Percentiles rank a stretch among this genome's conserved stretches.
Evolutionary conservation across 2,113 vertebrate species (phyloP).

Genomic region (Anhinga rufa): DNA sequence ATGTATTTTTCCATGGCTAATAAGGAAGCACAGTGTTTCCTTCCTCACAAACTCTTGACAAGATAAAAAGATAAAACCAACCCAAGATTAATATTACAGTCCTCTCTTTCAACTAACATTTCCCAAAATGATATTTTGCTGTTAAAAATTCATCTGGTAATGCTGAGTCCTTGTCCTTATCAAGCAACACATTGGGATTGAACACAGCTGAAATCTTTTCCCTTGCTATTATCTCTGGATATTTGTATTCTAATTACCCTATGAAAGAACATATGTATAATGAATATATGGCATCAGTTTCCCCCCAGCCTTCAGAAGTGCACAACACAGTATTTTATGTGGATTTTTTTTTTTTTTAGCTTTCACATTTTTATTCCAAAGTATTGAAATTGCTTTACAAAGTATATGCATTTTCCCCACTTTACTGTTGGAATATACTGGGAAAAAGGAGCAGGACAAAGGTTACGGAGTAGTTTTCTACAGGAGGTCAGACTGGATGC

Average conservation of each 20-base stretch:
- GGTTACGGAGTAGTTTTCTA: not conserved
- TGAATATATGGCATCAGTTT: not conserved
- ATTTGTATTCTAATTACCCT: not conserved
- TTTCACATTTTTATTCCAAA: not conserved
- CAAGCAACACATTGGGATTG: not conserved
- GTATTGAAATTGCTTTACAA: not conserved
- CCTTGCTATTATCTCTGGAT: not conserved
- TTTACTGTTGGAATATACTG: not conserved
- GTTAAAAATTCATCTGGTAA: not conserved
- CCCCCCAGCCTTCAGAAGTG: not conserved
- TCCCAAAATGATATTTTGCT: not conserved
- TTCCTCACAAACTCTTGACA: not conserved
- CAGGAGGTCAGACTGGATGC: not conserved
- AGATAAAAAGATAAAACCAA: not conserved
- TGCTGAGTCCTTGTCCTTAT: not conserved
- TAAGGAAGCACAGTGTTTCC: not conserved
- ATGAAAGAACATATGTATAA: not conserved
- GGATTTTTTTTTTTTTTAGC: not conserved
- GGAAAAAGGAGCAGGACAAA: not conserved
- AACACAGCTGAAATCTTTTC: not conserved
- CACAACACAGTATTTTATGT: not conserved
- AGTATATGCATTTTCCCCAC: not conserved
- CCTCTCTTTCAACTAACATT: not conserved
- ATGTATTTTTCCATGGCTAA: not conserved
- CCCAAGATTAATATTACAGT: not conserved